These are phyloP conservation scores for Cerceris ruficornis DNA, from an alignment of 2,888 invertebrate genomes.

Conservation along the genomic window DNA sequence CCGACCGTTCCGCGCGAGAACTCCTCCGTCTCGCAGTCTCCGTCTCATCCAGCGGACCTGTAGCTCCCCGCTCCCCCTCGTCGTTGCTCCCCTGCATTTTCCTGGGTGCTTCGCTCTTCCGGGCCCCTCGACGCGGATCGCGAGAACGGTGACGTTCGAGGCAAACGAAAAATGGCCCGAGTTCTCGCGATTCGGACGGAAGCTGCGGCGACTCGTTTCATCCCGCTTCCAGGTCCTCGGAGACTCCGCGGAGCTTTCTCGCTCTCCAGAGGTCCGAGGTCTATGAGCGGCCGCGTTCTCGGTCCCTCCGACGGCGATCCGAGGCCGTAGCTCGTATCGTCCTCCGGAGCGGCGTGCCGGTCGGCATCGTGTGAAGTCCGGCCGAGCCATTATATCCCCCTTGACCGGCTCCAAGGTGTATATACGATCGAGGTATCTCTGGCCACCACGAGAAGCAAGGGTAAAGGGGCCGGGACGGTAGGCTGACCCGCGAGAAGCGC, in stretches of 20 bases:
- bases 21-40: conserved; percentile 44
- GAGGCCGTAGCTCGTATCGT: conserved; percentile 78
- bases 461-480: conserved; percentile 24
- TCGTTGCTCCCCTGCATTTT: conserved; percentile 15
- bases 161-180: no score
- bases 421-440: conserved; percentile 67
- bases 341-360: conserved; percentile 71
- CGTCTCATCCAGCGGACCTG: conserved; percentile 69
- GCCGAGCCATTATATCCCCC: conserved; percentile 80
- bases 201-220: no score
- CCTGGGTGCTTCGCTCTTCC: conserved; percentile 9
- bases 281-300: not conserved
- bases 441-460: conserved; percentile 56
- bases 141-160: not conserved
- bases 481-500: conserved; percentile 19
- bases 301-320: conserved; percentile 62
- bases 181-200: no score
- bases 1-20: conserved; percentile 60
- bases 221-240: no score
- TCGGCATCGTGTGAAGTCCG: conserved; percentile 82
- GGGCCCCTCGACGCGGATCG: not conserved
- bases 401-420: conserved; percentile 76
- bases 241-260: conserved; percentile 46
- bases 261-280: conserved; percentile 27
- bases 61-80: conserved; percentile 64